phyloP scores from a whole-genome alignment of 2,888 invertebrate species.

The Monopis laevigella region DNA sequence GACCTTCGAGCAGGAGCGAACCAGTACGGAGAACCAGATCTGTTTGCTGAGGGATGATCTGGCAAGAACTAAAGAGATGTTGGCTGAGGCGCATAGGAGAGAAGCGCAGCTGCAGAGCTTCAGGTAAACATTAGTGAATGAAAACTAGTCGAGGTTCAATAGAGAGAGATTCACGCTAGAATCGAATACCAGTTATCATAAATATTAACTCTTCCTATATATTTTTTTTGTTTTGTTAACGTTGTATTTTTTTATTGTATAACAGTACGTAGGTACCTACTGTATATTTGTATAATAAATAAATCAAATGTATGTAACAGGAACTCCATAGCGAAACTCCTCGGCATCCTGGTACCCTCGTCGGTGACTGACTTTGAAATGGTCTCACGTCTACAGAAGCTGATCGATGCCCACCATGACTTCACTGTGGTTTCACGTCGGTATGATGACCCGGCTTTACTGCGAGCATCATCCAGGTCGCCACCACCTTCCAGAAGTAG shows the following conservation, averaged over 20 bases:
- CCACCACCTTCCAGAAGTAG: conserved; percentile 55
- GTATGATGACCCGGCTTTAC: conserved; percentile 51
- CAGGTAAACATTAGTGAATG: conserved; percentile 47
- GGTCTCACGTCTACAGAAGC: conserved; percentile 80
- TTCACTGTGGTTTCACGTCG: conserved; percentile 84
- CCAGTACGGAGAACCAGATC: conserved; percentile 74
- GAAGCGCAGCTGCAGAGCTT: conserved; percentile 83
- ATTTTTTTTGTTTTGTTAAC: too few relatives aligned
- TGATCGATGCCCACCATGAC: conserved; percentile 88
- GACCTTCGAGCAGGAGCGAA: conserved; percentile 75
- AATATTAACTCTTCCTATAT: too few relatives aligned
- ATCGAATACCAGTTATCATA: too few relatives aligned
- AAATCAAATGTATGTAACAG: too few relatives aligned
- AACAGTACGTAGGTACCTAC: too few relatives aligned
- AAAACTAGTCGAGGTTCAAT: too few relatives aligned
- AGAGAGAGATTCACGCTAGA: too few relatives aligned
- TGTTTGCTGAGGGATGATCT: conserved; percentile 80
- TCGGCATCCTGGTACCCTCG: conserved; percentile 72
- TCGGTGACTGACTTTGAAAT: conserved; percentile 81
- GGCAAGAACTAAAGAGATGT: conserved; percentile 75
- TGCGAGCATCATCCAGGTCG: conserved; percentile 54
- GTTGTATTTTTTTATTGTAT: too few relatives aligned
- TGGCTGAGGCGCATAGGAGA: conserved; percentile 78
- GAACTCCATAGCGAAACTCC: conserved; percentile 75
- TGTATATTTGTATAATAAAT: too few relatives aligned